A percentile compares a stretch with the other conserved stretches of the same genome.
phyloP scores from a whole-genome alignment of 1,140 invertebrate genomes.

The Eueides isabella region DNA sequence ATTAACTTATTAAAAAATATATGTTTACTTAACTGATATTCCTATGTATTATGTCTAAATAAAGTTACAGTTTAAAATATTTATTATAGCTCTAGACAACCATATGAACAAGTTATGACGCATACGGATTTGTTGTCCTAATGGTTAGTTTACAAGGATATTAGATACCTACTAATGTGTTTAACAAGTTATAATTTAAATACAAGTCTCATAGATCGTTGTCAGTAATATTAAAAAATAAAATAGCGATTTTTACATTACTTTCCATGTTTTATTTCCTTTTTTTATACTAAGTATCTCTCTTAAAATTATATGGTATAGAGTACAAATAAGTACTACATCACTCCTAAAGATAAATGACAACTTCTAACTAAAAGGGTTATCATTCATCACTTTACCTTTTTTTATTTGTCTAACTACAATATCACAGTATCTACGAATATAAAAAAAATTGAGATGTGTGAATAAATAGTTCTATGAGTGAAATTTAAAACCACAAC shows the following conservation, averaged over 20 bases:
- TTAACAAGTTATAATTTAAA: background rate
- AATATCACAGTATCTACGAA: too few relatives aligned
- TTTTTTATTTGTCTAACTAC: too few relatives aligned
- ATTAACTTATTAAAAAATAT: too few relatives aligned
- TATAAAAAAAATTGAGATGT: too few relatives aligned
- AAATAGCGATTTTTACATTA: constrained; percentile 10
- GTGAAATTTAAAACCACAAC: too few relatives aligned
- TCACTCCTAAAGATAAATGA: too few relatives aligned
- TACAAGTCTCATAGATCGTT: constrained; percentile 14
- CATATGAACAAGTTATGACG: background rate
- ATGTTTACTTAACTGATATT: too few relatives aligned
- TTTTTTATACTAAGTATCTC: background rate
- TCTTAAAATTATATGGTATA: background rate
- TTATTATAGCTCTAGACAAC: background rate
- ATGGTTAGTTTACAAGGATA: background rate
- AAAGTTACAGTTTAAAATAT: too few relatives aligned
- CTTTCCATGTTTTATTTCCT: background rate
- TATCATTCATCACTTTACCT: too few relatives aligned
- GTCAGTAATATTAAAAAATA: background rate
- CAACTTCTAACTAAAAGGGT: too few relatives aligned
- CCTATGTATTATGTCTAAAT: too few relatives aligned
- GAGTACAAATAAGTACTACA: background rate
- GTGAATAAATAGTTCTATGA: too few relatives aligned
- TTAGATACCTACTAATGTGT: background rate
- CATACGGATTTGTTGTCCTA: background rate